Evolutionary conservation across 64 coral and sea anemone species (phyloP), one percentile per base, ranked within the genome.

Genomic region (Astreopora myriophthalma): DNA sequence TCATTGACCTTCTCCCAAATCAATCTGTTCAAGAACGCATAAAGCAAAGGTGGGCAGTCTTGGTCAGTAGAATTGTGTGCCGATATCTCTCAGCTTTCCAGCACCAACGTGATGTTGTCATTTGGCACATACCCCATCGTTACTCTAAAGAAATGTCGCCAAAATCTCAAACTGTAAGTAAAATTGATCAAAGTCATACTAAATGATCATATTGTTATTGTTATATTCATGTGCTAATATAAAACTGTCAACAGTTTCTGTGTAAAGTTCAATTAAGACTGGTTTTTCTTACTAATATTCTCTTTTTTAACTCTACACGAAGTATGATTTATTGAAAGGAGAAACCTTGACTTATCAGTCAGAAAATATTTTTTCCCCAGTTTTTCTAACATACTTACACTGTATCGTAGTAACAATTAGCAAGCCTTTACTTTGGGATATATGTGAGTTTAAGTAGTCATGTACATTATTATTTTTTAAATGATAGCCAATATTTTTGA

Each of bases 161-260:
- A 14, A 89, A 89, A 48, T 90, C 88, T 20, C 9, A 90, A 63
- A 89, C 44, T 22, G 87, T 89, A 77, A 89, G 71, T 65, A 20
- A 19, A 85, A n/a, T 12, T 66, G 28, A 22, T 84, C 33, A 63
- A 48, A 5, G 49, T 55, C 49, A 55, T 55, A 55, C n/a, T n/a
- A n/a, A n/a, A n/a, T n/a, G n/a, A 55, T 55, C 49, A 55, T 55
- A 55, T 55, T 55, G 12, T 14, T 55, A n/a, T 55, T 55, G 17
- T 55, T 55, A 55, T 14, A 55, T 55, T 55, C 49, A 55, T 55
- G 49, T 55, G 49, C 10, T 55, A 14, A 55, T 55, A 55, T 55
- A 55, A 55, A 55, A 14, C 49, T 55, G 10, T 55, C 49, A 55
- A 55, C 49, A 55, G 17, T 55, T 55, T 55, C 17, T 55, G 49